Evolutionary conservation across 2,797 vertebrate genomes (phyloP), one percentile per base, ranked within the genome.

Genomic region (Chelidonichthys spinosus): DNA sequence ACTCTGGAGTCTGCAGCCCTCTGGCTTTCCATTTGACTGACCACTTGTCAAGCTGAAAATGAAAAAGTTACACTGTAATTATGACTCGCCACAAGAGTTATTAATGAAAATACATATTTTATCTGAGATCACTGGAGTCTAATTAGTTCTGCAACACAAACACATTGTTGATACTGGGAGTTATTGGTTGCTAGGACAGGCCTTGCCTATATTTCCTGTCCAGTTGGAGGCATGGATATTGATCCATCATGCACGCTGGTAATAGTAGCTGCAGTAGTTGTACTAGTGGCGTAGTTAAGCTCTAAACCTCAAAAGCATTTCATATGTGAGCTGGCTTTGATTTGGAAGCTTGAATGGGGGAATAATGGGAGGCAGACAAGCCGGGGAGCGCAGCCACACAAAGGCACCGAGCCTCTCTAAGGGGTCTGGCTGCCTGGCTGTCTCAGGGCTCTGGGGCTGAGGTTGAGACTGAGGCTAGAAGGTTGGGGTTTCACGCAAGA

Each of bases 321-420:
- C 92, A 93, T 89, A 92, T 92, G 92, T 86, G 90, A 76, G 82
- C 90, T 94, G 93, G 89, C 91, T 93, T 94, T 93, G 87, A 93
- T 94, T 93, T 93, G 79, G 82, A 87, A 81, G n/a, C 82, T 69
- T 74, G 81, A 90, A 90, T 88, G 86, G 70, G 81, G 82, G 68
- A 90, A 91, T 94, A 94, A 94, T 92, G 88, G 89, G 90, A 92
- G 89, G 89, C 92, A 94, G 93, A 92, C 91, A 76, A 85, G 87
- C 82, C 54, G 83, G 80, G 87, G 87, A 87, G 78, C 8, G 84
- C 82, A 89, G 90, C 91, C 90, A 87, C 91, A 93, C 91, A 93
- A 93, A 93, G 90, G 78, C 86, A 72, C 72, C 60, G 13, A 72
- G 87, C 80, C 89, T 76, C 89, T 88, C 81, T 59, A 25, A 90